Base-by-base conservation (phyloP, 2,888 invertebrate species). In the Caenorhabditis becei region DNA sequence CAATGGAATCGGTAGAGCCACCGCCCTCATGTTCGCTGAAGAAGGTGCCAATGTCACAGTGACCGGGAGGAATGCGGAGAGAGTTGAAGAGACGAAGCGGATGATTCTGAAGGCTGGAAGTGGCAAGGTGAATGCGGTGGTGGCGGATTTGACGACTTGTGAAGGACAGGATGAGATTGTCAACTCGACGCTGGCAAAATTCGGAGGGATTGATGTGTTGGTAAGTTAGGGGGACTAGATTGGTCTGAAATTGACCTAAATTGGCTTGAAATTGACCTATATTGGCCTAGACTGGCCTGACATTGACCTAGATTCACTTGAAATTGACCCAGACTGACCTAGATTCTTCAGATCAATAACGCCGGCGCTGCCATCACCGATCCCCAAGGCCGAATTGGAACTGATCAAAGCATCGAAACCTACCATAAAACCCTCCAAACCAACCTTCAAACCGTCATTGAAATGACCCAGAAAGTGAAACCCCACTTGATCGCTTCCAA, bases 41-140 rank as follows among this genome's bases (percentile, higher is more conserved):
- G 54, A 77, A 4, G 77, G 77, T 2, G 77, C 77, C 2, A 62
- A 63, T 49, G 69, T 77, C 11, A 77, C 69, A 4, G 63, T 77
- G 18, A 77, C 77, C 11, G 77, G 77, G 18, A 44, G 77, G 24
- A 77, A 70, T 56, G n/a, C 54, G 10, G 23, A 62, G 7, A 20
- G 63, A 14, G 62, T 77, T 26, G 49, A 69, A 28, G 71, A 69
- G 56, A 77, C 77, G 5, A 67, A 20, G 49, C 54, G 58, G 20
- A 32, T 26, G 3, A 20, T 77, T 62, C 28, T 62, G 35, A 69
- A 58, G 10, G 47, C 62, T 20, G 69, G 77, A 35, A 24, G 62
- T 1, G 11, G 58, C 5, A 10, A 44, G 1, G 61, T 78, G 14
- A 65, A 71, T 24, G 20, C 44, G 4, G 66, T 71, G 2, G 59